Evolutionary conservation across 2,888 invertebrate species (phyloP), one percentile per base, ranked within the genome.

Genomic region (Mayetiola destructor): DNA sequence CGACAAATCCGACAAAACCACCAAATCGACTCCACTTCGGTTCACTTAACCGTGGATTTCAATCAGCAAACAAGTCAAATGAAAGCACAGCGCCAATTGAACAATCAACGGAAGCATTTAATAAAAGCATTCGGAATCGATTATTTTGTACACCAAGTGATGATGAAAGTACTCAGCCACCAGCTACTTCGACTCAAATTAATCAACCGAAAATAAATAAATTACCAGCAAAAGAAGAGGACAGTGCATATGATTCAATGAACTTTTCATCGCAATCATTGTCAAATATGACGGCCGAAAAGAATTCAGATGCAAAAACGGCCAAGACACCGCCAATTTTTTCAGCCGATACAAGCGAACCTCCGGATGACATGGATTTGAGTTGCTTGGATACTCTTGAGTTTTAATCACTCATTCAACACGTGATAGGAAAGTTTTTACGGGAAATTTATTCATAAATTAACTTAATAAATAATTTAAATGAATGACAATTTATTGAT

Each of bases 161-260:
- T 16, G 48, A 48, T 48, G 48, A 48, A 27, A 48, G 8, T 20
- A 27, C 48, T 14, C 48, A 48, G 12, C 16, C 48, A 23, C 14
- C n/a, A 16, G 14, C 37, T 16, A 37, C n/a, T 37, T 10, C 37
- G n/a, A 5, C 20, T 23, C 8, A 23, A 48, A n/a, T 27, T 6
- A n/a, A 14, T 48, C n/a, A 48, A 27, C 12, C 23, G 9, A 12
- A 42, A 42, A 42, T 21, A 42, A 12, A 9, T 12, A 32, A 23
- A 42, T n/a, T 21, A 2, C 23, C 21, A 23, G 14, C 23, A 23
- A 20, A 39, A 6, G 48, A 48, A 23, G n/a, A 48, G 3, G 48
- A 48, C 18, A 48, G 48, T 48, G 48, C 48, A 1, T 48, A 48
- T n/a, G 48, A 48, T 27, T 27, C 48, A n/a, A 48, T 48, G 48